Percentiles rank a stretch among this genome's conserved stretches.
Evolutionary conservation across 2,888 invertebrate genomes (phyloP).

Genomic region (Ophioninae sp.): DNA sequence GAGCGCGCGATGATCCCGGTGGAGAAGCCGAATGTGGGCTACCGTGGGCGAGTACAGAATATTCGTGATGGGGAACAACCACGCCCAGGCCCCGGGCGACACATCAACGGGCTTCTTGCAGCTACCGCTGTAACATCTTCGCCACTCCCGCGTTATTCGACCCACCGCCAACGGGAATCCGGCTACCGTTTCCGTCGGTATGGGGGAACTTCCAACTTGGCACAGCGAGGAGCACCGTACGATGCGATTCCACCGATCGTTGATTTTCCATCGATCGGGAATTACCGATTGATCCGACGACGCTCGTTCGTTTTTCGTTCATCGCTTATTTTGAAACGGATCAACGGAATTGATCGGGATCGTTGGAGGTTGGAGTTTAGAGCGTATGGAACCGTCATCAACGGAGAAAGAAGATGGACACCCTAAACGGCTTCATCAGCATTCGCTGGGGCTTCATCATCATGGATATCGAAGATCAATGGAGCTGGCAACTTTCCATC

Average conservation of each 20-base stretch:
- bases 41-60: constrained; percentile 50
- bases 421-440: too few species aligned
- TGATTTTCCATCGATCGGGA: too few species aligned
- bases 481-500: too few species aligned
- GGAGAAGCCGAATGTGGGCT: constrained; percentile 54
- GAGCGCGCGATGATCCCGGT: constrained; percentile 73
- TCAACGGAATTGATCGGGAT: too few species aligned
- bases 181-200: constrained; percentile 26
- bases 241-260: not conserved
- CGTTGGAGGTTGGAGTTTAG: too few species aligned
- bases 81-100: constrained; percentile 79
- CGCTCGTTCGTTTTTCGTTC: too few species aligned
- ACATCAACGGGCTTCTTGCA: constrained; percentile 61
- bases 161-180: constrained; percentile 2
- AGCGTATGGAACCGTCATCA: too few species aligned
- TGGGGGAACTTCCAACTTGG: not conserved
- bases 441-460: too few species aligned
- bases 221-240: not conserved
- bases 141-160: constrained; percentile 8
- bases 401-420: too few species aligned
- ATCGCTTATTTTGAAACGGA: too few species aligned
- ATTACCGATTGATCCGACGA: too few species aligned
- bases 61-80: constrained; percentile 67
- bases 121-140: constrained; percentile 40
- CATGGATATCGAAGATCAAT: too few species aligned